A percentile compares a stretch with the other conserved stretches of the same genome.
Conservation (phyloP, 2,888 invertebrate species). For the Thyatira batis region DNA sequence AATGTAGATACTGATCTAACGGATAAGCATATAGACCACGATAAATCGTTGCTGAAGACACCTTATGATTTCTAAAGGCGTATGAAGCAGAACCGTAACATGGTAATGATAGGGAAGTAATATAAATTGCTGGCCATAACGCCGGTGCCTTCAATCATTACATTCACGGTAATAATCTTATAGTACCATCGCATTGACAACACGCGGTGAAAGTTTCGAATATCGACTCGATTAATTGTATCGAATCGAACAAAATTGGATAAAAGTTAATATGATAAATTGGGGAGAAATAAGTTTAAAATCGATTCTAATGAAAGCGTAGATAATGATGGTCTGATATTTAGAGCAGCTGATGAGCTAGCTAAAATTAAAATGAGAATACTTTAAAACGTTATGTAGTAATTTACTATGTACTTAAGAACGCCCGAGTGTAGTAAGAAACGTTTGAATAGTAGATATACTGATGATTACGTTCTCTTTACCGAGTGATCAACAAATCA, state of each 20-base stretch:
- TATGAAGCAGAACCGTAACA: not conserved
- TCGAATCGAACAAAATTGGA: not conserved
- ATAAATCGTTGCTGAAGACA: not conserved
- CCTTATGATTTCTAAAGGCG: not conserved
- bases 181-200: not conserved
- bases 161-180: not conserved
- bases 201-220: slow-evolving; percentile 5
- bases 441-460: too few relatives aligned
- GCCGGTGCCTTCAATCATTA: not conserved
- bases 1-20: not conserved
- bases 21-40: not conserved
- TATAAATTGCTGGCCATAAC: not conserved
- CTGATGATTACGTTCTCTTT: too few relatives aligned
- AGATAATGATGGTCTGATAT: not conserved
- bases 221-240: not conserved
- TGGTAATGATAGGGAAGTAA: not conserved
- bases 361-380: too few relatives aligned
- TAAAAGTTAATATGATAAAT: not conserved
- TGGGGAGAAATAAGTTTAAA: not conserved
- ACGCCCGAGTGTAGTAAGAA: too few relatives aligned
- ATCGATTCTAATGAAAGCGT: not conserved
- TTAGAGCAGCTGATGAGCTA: too few relatives aligned
- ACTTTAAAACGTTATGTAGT: too few relatives aligned
- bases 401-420: too few relatives aligned
- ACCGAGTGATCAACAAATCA: too few relatives aligned